These are phyloP conservation scores for Callithrix jacchus DNA, from an alignment of 2,113 vertebrate species.

Conservation along the genomic window DNA sequence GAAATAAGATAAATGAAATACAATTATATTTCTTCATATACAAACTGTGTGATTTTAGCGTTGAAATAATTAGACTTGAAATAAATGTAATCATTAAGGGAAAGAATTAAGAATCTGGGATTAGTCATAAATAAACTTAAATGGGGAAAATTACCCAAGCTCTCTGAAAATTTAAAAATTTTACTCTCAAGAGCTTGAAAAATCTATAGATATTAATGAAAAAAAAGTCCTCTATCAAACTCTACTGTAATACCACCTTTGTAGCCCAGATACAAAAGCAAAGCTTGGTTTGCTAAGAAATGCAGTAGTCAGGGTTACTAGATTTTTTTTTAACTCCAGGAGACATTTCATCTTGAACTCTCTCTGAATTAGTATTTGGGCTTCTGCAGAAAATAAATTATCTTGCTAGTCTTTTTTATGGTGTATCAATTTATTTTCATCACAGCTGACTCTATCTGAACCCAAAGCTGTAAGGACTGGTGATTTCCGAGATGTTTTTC, in stretches of 20 bases:
- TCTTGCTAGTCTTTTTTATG: constrained; percentile 32
- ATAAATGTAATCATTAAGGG: background rate
- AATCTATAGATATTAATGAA: constrained; percentile 41
- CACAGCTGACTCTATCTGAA: constrained; percentile 29
- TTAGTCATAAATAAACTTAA: background rate
- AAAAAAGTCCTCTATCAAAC: background rate
- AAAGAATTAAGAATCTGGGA: background rate
- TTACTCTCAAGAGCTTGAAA: constrained; percentile 14
- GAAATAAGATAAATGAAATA: background rate
- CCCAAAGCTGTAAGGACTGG: background rate
- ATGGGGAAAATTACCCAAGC: background rate
- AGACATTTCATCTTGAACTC: constrained; percentile 68
- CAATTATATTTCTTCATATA: constrained; percentile 9
- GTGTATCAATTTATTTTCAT: constrained; percentile 65
- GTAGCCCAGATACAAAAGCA: constrained; percentile 29
- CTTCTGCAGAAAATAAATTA: constrained; percentile 65
- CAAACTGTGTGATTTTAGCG: background rate
- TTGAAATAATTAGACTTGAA: background rate
- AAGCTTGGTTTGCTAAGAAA: constrained; percentile 60
- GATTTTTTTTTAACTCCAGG: constrained; percentile 49
- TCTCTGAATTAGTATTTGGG: constrained; percentile 69
- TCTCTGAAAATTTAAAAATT: constrained; percentile 11
- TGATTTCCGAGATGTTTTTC: constrained; percentile 46
- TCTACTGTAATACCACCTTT: background rate
- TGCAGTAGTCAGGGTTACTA: constrained; percentile 63